Conservation (phyloP, 2,797 vertebrate species). For the Sciurus vulgaris region DNA sequence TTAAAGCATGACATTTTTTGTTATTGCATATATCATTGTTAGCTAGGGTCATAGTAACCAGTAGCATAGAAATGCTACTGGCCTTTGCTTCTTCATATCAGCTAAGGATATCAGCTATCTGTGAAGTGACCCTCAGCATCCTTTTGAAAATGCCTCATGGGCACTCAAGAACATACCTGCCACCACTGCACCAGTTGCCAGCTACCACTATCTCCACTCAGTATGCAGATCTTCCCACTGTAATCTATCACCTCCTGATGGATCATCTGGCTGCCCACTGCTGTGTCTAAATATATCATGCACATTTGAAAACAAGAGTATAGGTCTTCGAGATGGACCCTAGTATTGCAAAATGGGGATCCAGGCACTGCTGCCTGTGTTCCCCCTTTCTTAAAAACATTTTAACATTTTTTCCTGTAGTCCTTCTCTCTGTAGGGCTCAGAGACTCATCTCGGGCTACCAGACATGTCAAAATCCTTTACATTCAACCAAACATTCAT, state of each 20-base stretch:
- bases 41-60: neutral
- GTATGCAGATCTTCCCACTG: neutral
- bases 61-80: neutral
- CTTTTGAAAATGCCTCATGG: conserved; percentile 8
- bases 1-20: neutral
- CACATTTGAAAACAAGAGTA: neutral
- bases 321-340: neutral
- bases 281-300: neutral
- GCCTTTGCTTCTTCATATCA: neutral
- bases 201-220: neutral
- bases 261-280: neutral
- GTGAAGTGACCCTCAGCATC: neutral
- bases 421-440: neutral
- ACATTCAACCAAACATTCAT: neutral
- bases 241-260: neutral
- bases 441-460: neutral
- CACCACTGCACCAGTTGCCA: neutral
- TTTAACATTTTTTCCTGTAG: neutral
- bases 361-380: too few relatives aligned
- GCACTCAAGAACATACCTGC: neutral
- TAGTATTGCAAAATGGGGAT: neutral
- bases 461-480: neutral
- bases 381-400: neutral
- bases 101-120: neutral
- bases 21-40: neutral